Base-by-base conservation (phyloP, 2,797 vertebrate species). In the Chloroceryle amazona region DNA sequence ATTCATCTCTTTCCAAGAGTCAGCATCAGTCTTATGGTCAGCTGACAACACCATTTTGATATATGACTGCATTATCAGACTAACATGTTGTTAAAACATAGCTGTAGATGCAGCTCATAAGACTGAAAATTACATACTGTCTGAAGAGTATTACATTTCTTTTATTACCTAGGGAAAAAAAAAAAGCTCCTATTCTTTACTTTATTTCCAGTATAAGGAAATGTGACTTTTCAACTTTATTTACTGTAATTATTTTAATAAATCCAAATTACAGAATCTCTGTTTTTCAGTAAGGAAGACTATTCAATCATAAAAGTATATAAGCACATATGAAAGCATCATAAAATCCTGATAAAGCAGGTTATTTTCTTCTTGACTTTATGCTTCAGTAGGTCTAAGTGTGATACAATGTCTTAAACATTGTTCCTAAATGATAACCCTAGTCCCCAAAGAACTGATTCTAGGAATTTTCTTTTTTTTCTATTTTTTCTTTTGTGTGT, bases 321-420 rank as follows among this genome's bases (percentile, higher is more conserved):
- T 78, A 96, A 94, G 94, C 42, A 85, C 23, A 58, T 41, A 92
- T 67, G 33, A 78, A 80, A 86, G 5, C 33, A 35, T 78, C 63
- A 87, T 87, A 90, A 97, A 96, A 95, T 73, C 51, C 55, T 62
- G 72, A 57, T 87, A 80, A 92, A 92, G 3, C 16, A 79, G 37
- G 3, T 26, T 21, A 88, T 92, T 81, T 79, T 0, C 3, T 72
- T 83, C 46, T 95, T 93, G 35, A 26, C 83, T 95, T 97, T 90
- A 29, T 81, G 66, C 68, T 33, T 71, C 29, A 39, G 3, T 84
- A 92, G 39, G 18, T 76, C 84, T 55, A 94, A 96, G 93, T 58
- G 19, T 37, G 86, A 81, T 28, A 60, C 13, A 17, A 28, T 70
- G 8, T 63, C 14, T 91, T 94, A 90, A 88, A 92, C 21, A 46